A percentile compares a stretch with the other conserved stretches of the same genome.
phyloP scores from a whole-genome alignment of 2,797 vertebrate genomes.

The Danio tinwini region DNA sequence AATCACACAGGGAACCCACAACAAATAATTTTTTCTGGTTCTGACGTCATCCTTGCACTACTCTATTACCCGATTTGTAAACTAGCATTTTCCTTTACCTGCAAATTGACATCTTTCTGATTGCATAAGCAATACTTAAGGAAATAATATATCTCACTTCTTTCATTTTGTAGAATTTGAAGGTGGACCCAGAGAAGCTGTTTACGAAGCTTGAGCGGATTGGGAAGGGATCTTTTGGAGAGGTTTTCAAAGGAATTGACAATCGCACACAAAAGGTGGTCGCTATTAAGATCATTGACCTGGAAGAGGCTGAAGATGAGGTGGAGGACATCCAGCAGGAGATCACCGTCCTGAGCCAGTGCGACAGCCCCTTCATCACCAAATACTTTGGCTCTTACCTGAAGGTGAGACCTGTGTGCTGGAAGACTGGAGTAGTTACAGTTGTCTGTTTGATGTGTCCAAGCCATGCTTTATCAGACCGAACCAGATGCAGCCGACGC shows the following conservation, averaged over 20 bases:
- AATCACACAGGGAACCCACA: too few relatives aligned
- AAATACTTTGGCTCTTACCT: conserved; percentile 98
- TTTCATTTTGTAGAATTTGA: conserved; percentile 81
- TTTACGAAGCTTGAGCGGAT: conserved; percentile 96
- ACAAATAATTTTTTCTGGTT: too few relatives aligned
- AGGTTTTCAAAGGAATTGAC: conserved; percentile 99
- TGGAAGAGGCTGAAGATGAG: conserved; percentile 98
- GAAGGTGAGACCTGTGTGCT: conserved; percentile 82
- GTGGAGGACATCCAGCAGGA: conserved; percentile 99
- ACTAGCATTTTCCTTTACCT: background rate
- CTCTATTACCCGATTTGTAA: background rate
- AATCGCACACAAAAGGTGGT: conserved; percentile 96
- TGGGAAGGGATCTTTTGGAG: conserved; percentile 97
- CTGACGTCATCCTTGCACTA: too few relatives aligned
- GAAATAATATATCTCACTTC: background rate
- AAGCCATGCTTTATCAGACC: too few relatives aligned
- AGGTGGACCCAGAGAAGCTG: conserved; percentile 92
- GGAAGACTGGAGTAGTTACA: background rate
- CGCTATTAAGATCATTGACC: conserved; percentile 98
- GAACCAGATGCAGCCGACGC: too few relatives aligned
- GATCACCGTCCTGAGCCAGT: conserved; percentile 98
- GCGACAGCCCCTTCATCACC: conserved; percentile 97
- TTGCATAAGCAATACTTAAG: background rate
- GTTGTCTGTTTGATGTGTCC: too few relatives aligned
- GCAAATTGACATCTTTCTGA: background rate